A percentile compares a stretch with the other conserved stretches of the same genome.
phyloP scores from a whole-genome alignment of 2,113 vertebrate genomes.

The Puma concolor region DNA sequence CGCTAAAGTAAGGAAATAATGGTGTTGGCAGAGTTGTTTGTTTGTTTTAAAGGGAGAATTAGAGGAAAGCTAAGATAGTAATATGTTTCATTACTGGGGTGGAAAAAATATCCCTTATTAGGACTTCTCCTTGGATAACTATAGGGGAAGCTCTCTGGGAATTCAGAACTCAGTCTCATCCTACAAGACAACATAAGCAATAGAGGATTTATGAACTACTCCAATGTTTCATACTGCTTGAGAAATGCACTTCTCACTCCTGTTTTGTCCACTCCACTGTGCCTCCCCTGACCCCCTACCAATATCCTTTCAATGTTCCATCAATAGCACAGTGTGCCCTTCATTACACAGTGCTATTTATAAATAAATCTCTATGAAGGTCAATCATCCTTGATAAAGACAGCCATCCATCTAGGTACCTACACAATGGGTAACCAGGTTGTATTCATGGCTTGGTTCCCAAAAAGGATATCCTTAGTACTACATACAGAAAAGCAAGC shows the following conservation, averaged over 20 bases:
- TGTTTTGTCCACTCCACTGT: background rate
- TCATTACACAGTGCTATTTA: background rate
- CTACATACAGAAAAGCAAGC: background rate
- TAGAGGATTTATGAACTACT: background rate
- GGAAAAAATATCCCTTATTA: background rate
- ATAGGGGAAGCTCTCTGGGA: background rate
- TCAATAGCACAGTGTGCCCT: background rate
- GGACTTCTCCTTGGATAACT: background rate
- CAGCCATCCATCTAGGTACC: background rate
- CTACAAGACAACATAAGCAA: background rate
- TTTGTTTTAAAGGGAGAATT: background rate
- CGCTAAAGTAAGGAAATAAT: background rate
- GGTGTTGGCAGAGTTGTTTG: no score
- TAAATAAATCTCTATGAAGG: background rate
- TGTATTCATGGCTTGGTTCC: background rate
- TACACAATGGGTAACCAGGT: background rate
- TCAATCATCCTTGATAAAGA: background rate
- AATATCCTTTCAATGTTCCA: background rate
- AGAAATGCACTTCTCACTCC: background rate
- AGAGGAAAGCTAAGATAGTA: background rate
- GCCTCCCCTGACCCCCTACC: background rate
- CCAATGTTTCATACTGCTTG: background rate
- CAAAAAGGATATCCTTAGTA: background rate
- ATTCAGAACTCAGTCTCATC: background rate
- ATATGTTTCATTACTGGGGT: background rate